Conservation (phyloP, 2,888 invertebrate species). For the Amaurobius ferox region DNA sequence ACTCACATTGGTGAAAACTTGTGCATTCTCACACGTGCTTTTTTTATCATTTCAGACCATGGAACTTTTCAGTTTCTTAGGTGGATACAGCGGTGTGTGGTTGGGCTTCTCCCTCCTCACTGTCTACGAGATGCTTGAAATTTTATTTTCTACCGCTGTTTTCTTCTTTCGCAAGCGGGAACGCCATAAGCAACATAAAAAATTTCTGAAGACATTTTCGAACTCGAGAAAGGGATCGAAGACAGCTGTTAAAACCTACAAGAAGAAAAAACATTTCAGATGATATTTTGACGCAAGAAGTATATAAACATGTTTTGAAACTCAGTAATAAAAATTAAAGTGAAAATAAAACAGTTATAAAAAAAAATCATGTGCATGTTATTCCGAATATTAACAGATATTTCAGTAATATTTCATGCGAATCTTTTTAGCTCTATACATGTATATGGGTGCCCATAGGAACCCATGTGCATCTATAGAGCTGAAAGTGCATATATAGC, state of each 20-base stretch:
- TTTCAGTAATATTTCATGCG: too few relatives aligned
- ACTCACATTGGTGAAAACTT: too few relatives aligned
- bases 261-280: conserved; percentile 11
- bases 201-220: background rate
- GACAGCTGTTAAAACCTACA: background rate
- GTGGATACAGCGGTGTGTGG: conserved; percentile 63
- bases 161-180: conserved; percentile 26
- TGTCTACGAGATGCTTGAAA: conserved; percentile 45
- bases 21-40: background rate
- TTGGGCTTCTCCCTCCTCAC: conserved; percentile 54
- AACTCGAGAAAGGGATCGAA: background rate
- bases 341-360: too few relatives aligned
- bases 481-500: too few relatives aligned
- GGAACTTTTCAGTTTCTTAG: conserved; percentile 53
- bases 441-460: too few relatives aligned
- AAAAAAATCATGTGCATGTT: too few relatives aligned
- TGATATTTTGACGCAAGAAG: too few relatives aligned
- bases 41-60: conserved; percentile 25
- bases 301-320: too few relatives aligned
- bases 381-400: too few relatives aligned
- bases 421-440: too few relatives aligned
- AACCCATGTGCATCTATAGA: too few relatives aligned
- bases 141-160: background rate
- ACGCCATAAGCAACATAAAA: conserved; percentile 5
- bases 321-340: too few relatives aligned